Conservation (phyloP, 2,888 invertebrate species). For the Drosophila ustulata region DNA sequence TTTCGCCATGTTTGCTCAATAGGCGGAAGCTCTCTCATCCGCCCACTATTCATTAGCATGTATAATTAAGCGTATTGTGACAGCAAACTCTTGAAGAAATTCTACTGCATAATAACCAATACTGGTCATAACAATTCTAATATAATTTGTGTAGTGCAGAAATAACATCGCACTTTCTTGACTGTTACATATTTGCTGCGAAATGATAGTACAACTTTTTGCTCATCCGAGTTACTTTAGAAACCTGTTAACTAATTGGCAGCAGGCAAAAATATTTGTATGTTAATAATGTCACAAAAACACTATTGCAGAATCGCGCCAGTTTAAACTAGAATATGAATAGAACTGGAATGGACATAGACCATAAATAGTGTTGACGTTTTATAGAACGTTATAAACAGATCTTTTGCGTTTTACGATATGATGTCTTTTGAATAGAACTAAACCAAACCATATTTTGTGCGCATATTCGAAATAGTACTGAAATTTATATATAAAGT, state of each 20-base stretch:
- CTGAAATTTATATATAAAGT: too few relatives aligned
- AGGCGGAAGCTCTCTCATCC: background rate
- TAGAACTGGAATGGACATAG: background rate
- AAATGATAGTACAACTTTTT: background rate
- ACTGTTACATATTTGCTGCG: background rate
- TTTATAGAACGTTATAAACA: background rate
- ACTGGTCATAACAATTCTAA: background rate
- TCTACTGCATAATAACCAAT: too few relatives aligned
- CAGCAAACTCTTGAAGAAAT: background rate
- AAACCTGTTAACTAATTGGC: background rate
- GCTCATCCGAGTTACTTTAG: background rate
- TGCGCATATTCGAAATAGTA: too few relatives aligned
- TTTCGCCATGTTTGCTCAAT: background rate
- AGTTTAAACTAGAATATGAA: conserved; percentile 1
- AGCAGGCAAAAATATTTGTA: background rate
- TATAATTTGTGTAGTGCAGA: background rate
- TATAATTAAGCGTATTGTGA: background rate
- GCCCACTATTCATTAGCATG: background rate
- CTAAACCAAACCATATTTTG: too few relatives aligned
- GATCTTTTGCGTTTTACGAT: background rate
- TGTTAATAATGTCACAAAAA: background rate
- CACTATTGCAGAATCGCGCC: background rate
- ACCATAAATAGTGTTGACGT: background rate
- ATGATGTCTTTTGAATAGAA: background rate
- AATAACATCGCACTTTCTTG: too few relatives aligned